Evolutionary conservation across 1,140 invertebrate genomes (phyloP).

Genomic region (Drosophila oshimai): DNA sequence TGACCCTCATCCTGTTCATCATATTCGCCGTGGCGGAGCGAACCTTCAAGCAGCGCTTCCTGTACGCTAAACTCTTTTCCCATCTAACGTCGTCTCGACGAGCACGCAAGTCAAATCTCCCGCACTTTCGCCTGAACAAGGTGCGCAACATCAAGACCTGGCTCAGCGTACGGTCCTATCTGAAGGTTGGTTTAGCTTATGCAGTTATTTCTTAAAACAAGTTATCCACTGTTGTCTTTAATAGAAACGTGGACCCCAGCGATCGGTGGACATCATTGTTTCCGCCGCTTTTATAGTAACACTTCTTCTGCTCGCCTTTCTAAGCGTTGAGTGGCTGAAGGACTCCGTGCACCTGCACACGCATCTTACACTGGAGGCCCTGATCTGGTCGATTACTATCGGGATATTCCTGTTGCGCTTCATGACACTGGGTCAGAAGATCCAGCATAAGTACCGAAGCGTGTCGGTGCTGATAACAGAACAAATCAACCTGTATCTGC

Average conservation of each 20-base stretch:
- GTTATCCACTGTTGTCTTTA: slow-evolving; percentile 62
- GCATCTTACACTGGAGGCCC: slow-evolving; percentile 92
- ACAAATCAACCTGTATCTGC: slow-evolving; percentile 85
- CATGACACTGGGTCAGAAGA: slow-evolving; percentile 95
- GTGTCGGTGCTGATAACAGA: slow-evolving; percentile 94
- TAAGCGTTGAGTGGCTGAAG: slow-evolving; percentile 93
- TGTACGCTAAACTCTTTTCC: slow-evolving; percentile 98
- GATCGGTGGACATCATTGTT: slow-evolving; percentile 97
- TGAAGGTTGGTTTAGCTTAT: slow-evolving; percentile 87
- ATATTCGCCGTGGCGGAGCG: slow-evolving; percentile 96
- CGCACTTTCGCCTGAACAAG: slow-evolving; percentile 97
- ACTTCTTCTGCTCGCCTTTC: slow-evolving; percentile 92
- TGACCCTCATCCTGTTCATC: slow-evolving; percentile 94
- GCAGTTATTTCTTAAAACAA: background rate
- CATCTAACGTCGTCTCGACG: slow-evolving; percentile 96
- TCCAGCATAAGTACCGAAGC: slow-evolving; percentile 95
- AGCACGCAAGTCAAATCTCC: slow-evolving; percentile 95
- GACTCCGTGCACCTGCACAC: slow-evolving; percentile 91
- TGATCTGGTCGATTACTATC: slow-evolving; percentile 93
- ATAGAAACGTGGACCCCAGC: slow-evolving; percentile 95
- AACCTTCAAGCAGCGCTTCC: slow-evolving; percentile 95
- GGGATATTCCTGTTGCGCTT: slow-evolving; percentile 95
- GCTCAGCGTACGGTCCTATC: slow-evolving; percentile 96
- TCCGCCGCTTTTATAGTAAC: slow-evolving; percentile 95
- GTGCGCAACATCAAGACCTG: slow-evolving; percentile 99